Evolutionary conservation across 92 coral and sea anemone species (phyloP).

Genomic region (Heteractis magnifica): DNA sequence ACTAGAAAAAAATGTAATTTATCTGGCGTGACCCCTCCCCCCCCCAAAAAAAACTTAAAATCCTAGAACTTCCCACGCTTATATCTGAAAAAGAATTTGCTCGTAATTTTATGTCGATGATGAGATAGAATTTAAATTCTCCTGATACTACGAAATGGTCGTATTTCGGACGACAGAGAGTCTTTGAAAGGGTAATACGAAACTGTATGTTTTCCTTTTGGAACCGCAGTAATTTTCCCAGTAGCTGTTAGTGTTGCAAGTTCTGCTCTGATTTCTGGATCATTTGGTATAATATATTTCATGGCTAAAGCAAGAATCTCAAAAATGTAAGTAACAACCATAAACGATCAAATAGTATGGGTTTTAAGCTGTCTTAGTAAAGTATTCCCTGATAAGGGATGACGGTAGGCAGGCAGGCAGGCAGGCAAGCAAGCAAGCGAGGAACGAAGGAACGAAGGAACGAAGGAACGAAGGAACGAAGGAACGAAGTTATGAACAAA

Average conservation of each 20-base stretch:
- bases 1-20: too few relatives aligned
- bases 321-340: not conserved
- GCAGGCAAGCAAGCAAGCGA: not conserved
- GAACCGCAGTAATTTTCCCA: not conserved
- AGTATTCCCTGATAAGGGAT: not conserved
- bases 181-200: too few relatives aligned
- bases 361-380: too few relatives aligned
- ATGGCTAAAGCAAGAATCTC: not conserved
- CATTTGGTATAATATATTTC: not conserved
- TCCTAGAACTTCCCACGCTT: too few relatives aligned
- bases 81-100: too few relatives aligned
- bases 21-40: too few relatives aligned
- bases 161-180: too few relatives aligned
- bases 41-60: too few relatives aligned
- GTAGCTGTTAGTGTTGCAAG: slow-evolving; percentile 8
- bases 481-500: not conserved
- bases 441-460: not conserved
- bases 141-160: too few relatives aligned
- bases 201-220: not conserved
- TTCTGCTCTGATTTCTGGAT: slow-evolving; percentile 12
- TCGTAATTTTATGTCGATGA: too few relatives aligned
- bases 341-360: not conserved
- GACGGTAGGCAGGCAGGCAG: not conserved
- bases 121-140: too few relatives aligned
- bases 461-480: not conserved